Base-by-base conservation (phyloP, 2,888 invertebrate genomes). In the Urechis unicinctus region DNA sequence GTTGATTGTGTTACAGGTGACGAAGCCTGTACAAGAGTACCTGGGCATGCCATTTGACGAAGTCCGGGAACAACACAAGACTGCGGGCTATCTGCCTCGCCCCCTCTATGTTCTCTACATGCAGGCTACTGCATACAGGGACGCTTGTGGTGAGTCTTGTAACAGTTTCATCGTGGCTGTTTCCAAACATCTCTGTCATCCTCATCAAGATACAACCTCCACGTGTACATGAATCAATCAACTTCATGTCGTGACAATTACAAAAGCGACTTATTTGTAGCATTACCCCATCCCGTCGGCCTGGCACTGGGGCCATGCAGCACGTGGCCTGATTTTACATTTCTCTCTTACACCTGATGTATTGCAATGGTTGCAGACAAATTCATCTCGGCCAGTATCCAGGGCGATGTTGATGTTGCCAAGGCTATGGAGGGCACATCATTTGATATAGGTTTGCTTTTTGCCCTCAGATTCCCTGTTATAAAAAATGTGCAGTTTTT, bases 21-120 rank as follows among this genome's bases (percentile, higher is more conserved):
- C 93, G 0, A 88, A 89, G 73, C 93, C 94, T 0, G 80, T 95
- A 22, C 92, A 94, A 79, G 89, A 91, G 68, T 88, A 91, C 67
- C 81, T 95, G 50, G 88, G 88, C 30, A 82, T 92, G 66, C 85
- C 87, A 2, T 82, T 89, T 55, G 89, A 90, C 73, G 86, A 87
- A 68, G 85, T 87, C 61, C 83, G 88, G 71, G 86, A 86, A 68
- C 87, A 91, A 70, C 85, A 88, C 65, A 84, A 66, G 57, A 70
- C 64, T 3, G 75, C 75, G 21, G 82, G 85, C 47, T 82, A 89
- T 57, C 80, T 95, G 43, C 88, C 93, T 0, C 83, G 86, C 41
- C 87, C 91, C 1, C 80, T 95, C 22, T 95, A 92, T 78, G 83
- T 93, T 61, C 82, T 93, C 3, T 94, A 89, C 79, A 87, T 89